Conservation (phyloP, 1,140 invertebrate genomes). For the Lepidurus apus region DNA sequence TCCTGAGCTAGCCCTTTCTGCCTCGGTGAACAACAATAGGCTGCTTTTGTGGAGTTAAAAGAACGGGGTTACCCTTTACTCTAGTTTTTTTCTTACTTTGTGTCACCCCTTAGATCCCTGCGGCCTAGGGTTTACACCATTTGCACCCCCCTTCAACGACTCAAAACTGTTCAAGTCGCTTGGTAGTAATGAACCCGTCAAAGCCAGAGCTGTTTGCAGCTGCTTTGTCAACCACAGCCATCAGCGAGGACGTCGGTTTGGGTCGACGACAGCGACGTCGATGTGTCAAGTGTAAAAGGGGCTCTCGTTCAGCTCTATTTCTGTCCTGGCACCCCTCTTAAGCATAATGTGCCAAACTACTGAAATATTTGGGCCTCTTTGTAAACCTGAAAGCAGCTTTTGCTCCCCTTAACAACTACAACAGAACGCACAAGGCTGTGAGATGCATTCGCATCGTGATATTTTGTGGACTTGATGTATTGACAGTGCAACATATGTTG, state of each 20-base stretch:
- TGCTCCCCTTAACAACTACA: too few species aligned
- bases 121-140: constrained; percentile 1
- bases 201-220: constrained; percentile 14
- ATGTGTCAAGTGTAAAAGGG: constrained; percentile 6
- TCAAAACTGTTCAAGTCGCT: constrained; percentile 22
- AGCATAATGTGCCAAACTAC: neutral
- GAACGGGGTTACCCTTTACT: neutral
- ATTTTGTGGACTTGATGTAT: too few species aligned
- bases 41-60: constrained; percentile 14
- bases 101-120: constrained; percentile 14
- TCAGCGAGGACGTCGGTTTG: constrained; percentile 17
- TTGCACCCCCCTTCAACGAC: neutral
- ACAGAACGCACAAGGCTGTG: too few species aligned
- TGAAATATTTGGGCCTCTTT: neutral
- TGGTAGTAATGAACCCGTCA: constrained; percentile 18
- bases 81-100: constrained; percentile 2
- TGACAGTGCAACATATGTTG: too few species aligned
- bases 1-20: constrained; percentile 18
- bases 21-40: neutral
- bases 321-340: neutral
- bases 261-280: constrained; percentile 4
- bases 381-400: neutral
- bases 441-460: too few species aligned
- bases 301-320: constrained; percentile 3
- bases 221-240: constrained; percentile 21